Percentiles rank a stretch among this genome's conserved stretches.
These are phyloP conservation scores for Chloropsis cyanopogon DNA, from an alignment of 2,113 vertebrate genomes.

Conservation along the genomic window DNA sequence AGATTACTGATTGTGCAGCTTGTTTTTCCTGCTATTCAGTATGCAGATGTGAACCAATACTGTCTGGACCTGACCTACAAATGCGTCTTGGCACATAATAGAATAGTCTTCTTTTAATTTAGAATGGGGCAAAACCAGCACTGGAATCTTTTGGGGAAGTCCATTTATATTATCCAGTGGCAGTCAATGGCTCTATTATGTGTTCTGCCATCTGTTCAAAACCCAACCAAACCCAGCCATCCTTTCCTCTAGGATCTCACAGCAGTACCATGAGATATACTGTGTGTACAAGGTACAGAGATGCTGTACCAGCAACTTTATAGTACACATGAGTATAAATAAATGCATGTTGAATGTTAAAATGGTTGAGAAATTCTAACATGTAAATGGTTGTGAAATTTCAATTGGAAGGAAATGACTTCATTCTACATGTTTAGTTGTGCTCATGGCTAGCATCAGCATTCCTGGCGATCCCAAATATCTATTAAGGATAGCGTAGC, in stretches of 20 bases:
- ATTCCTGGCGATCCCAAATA: not conserved
- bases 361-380: not conserved
- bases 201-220: not conserved
- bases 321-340: not conserved
- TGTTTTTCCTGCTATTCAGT: not conserved
- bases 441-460: not conserved
- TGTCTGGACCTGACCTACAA: not conserved
- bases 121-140: not conserved
- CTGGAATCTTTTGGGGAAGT: not conserved
- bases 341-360: rapidly evolving
- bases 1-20: not conserved
- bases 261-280: not conserved
- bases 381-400: not conserved
- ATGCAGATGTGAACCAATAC: not conserved
- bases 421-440: not conserved
- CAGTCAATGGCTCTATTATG: not conserved
- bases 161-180: not conserved
- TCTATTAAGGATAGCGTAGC: not conserved
- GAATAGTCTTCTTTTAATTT: not conserved
- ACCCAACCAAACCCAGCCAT: not conserved
- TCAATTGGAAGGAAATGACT: not conserved
- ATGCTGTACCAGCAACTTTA: not conserved
- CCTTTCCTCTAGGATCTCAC: not conserved
- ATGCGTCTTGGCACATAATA: not conserved
- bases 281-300: too few species aligned